These are phyloP conservation scores for Podiceps cristatus DNA, from an alignment of 2,113 vertebrate genomes.

Conservation along the genomic window DNA sequence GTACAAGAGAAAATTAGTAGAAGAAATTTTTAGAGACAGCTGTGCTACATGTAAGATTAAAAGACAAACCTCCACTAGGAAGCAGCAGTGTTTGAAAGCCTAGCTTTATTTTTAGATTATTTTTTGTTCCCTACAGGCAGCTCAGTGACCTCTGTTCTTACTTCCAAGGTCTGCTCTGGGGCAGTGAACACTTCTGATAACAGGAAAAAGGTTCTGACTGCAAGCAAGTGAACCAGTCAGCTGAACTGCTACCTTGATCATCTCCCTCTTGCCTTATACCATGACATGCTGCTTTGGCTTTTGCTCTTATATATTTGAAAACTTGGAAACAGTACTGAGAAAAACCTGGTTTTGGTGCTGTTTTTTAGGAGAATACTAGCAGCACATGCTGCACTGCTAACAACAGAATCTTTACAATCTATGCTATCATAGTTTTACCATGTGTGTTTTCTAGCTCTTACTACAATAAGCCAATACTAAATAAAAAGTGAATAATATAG, in stretches of 20 bases:
- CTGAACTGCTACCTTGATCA: slow-evolving; percentile 11
- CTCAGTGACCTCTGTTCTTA: neutral
- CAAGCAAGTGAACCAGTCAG: neutral
- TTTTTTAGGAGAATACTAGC: neutral
- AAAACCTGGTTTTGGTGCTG: neutral
- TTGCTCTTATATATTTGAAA: neutral
- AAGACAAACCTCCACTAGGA: neutral
- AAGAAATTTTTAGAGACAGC: neutral
- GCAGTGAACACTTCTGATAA: slow-evolving; percentile 4
- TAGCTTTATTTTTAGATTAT: slow-evolving; percentile 12
- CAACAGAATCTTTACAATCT: neutral
- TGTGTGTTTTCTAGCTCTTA: neutral
- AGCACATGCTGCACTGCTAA: neutral
- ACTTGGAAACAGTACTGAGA: neutral
- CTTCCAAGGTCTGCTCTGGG: slow-evolving; percentile 14
- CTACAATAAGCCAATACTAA: neutral
- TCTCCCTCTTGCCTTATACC: slow-evolving; percentile 22
- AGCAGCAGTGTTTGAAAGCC: neutral
- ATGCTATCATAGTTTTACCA: neutral
- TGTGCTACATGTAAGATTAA: neutral
- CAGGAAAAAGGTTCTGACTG: neutral
- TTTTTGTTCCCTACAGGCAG: neutral
- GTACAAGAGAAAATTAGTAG: neutral
- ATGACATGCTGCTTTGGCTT: slow-evolving; percentile 3
- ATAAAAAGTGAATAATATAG: neutral